Evolutionary conservation across 2,113 vertebrate species (phyloP).

Genomic region (Pleuronectes platessa): DNA sequence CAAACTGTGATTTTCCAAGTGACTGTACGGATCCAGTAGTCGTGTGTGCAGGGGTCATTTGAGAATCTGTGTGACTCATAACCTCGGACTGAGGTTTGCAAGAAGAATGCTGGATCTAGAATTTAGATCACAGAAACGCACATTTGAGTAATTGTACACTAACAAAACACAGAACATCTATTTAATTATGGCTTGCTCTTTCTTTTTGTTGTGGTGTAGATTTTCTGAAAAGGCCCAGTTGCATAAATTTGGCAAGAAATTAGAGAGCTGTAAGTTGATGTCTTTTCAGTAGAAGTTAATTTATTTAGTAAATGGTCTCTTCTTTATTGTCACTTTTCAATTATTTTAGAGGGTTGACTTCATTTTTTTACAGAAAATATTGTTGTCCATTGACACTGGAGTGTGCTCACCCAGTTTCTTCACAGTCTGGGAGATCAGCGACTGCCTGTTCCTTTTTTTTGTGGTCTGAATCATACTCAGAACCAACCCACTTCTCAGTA

Average conservation of each 20-base stretch:
- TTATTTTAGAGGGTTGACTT: not conserved
- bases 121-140: constrained; percentile 34
- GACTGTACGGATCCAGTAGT: not conserved
- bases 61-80: constrained; percentile 36
- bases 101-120: constrained; percentile 30
- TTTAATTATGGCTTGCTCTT: constrained; percentile 8
- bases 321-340: not conserved
- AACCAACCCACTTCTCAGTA: constrained; percentile 11
- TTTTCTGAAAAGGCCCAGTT: not conserved
- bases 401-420: constrained; percentile 22
- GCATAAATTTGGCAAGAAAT: constrained; percentile 8
- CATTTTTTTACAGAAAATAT: not conserved
- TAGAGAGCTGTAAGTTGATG: not conserved
- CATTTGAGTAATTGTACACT: constrained; percentile 5
- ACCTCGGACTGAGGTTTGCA: constrained; percentile 26
- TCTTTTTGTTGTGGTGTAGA: constrained; percentile 1
- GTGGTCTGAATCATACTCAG: constrained; percentile 11
- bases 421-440: constrained; percentile 3
- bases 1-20: constrained; percentile 11
- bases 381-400: not conserved
- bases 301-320: not conserved
- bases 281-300: not conserved
- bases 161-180: constrained; percentile 24
- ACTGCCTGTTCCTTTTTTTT: constrained; percentile 23
- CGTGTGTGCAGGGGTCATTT: constrained; percentile 14